Evolutionary conservation across 1,140 invertebrate genomes (phyloP), one percentile per base, ranked within the genome.

Genomic region (Helicoverpa armigera): DNA sequence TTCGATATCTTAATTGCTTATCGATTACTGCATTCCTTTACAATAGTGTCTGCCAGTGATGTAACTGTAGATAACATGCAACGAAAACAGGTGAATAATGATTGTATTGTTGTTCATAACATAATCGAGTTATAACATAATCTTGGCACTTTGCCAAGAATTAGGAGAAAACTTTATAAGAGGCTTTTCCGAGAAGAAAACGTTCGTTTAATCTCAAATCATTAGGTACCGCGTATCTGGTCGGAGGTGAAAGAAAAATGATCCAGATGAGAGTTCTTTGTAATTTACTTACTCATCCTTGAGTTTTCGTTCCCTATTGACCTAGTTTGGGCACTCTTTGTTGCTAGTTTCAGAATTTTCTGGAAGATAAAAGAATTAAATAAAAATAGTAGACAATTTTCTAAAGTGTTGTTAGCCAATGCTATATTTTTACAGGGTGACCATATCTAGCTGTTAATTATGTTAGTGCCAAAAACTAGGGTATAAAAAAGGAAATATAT

Each of bases 1-100:
- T 87, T 80, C 56, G 79, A 87, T 91, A 90, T 92, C 87, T 90
- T 84, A 87, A 92, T 93, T 89, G 87, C 84, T 70, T 76, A 67
- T 88, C 75, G 81, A 84, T 87, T 88, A 89, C 70, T 63, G 86
- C 86, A 89, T 91, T 86, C 89, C 90, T 82, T 86, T 86, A 87
- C 43, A 83, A 72, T 80, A 67, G 75, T 76, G 79, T 84, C 43
- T 82, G 53, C 50, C 51, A 76, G 48, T 79, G 80, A 83, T 84
- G 67, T 83, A 82, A 81, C 54, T 14, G 80, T n/a, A 53, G 74
- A 85, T 82, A 83, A 82, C 12, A 31, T 58, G 9, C 10, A 10
- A 58, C 1, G 31, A 31, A 73, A 16, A 73, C 29, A 54, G 70
- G 53, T 73, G 53, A 56, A 35, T 56, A 31, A 72, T 23, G 29